Evolutionary conservation across 2,888 invertebrate species (phyloP), one percentile per base, ranked within the genome.

Genomic region (Crepidodera aurea): DNA sequence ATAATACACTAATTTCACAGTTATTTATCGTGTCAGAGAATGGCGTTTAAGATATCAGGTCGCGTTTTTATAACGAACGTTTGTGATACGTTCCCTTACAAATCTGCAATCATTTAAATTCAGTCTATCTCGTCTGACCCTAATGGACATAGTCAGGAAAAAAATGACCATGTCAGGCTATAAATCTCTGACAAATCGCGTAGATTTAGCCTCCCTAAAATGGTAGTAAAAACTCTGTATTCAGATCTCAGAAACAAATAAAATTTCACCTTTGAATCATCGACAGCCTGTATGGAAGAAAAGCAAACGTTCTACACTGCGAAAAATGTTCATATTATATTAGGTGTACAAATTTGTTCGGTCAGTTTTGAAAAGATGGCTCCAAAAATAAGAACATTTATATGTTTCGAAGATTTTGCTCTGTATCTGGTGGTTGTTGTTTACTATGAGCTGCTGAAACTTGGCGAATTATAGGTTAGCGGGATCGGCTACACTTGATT

Each of bases 61-160:
- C 2, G 15, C 12, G 37, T 22, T 51, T 51, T 51, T 51, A n/a
- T 51, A 39, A 13, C 51, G 4, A 32, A 32, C 32, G n/a, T 32
- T 5, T 22, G 27, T 37, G 22, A 37, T 51, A 12, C 32, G 8
- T 13, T 22, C 37, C 22, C 27, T 51, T 37, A 37, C 37, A 51
- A 39, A 51, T 51, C 22, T 51, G 13, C 22, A 37, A 51, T 22
- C 39, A 51, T 51, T 51, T 51, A 51, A 51, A 51, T 51, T 51
- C 51, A 37, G 12, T 16, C 51, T 51, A 39, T 51, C 51, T 51
- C 22, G 51, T 51, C 51, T 39, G 51, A 22, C 37, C 37, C 37
- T 51, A 51, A 51, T 51, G 51, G 51, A 51, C 51, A 37, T 22
- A 8, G 19, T 12, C 4, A 13, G 12, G 37, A 13, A 51, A 51